Percentiles rank a stretch among this genome's conserved stretches.
Evolutionary conservation across 2,113 vertebrate genomes (phyloP).

Genomic region (Upupa epops): DNA sequence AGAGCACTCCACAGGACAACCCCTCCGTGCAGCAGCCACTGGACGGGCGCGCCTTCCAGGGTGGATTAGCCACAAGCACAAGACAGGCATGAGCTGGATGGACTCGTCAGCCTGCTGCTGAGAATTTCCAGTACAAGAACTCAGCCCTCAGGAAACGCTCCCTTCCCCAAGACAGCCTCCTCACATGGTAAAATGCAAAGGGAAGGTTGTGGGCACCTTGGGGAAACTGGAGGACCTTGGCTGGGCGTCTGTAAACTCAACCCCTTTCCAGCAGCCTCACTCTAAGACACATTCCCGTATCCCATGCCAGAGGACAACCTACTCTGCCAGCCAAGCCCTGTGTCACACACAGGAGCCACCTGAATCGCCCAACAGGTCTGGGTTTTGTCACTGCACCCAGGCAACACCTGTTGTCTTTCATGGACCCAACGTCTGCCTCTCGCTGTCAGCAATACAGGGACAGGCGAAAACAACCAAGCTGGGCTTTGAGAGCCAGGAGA

Average conservation of each 20-base stretch:
- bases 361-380: neutral
- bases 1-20: neutral
- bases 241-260: neutral
- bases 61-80: conserved; percentile 6
- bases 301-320: neutral
- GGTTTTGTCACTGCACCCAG: neutral
- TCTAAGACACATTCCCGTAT: neutral
- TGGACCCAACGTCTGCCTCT: neutral
- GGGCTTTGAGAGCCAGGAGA: neutral
- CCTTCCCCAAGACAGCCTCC: neutral
- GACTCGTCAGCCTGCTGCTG: neutral
- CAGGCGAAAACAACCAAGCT: fast-evolving
- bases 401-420: conserved; percentile 10
- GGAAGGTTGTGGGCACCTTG: neutral
- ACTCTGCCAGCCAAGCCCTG: neutral
- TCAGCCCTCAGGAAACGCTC: neutral
- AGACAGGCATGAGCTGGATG: neutral
- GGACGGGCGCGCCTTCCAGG: neutral
- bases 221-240: conserved; percentile 9
- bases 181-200: neutral
- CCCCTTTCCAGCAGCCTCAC: neutral
- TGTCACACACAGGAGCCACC: neutral
- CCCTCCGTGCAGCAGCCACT: fast-evolving
- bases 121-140: neutral
- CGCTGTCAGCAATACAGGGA: fast-evolving